Conservation (phyloP, 2,113 vertebrate genomes). For the Rhinogobius similis region DNA sequence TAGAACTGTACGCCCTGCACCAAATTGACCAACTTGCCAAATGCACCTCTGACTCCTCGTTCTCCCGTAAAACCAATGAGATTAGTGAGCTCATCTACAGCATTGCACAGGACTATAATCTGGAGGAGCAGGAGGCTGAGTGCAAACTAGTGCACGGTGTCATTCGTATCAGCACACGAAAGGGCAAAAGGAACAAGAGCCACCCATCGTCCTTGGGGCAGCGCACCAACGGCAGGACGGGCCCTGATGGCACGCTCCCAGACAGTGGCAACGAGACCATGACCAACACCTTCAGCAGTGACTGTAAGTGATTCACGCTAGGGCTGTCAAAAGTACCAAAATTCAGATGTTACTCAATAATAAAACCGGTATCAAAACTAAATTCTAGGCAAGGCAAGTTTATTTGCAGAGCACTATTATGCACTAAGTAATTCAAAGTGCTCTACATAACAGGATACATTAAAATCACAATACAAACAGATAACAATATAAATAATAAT, state of each 20-base stretch:
- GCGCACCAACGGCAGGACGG: conserved; percentile 65
- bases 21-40: conserved; percentile 98
- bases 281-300: conserved; percentile 88
- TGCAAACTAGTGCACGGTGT: conserved; percentile 94
- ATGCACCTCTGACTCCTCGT: conserved; percentile 95
- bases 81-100: conserved; percentile 98
- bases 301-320: conserved; percentile 73
- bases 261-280: conserved; percentile 94
- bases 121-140: conserved; percentile 96
- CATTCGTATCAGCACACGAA: conserved; percentile 96
- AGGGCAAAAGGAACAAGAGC: conserved; percentile 74
- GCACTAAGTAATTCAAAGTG: too few species aligned
- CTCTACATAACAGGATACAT: too few species aligned
- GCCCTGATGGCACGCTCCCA: conserved; percentile 76
- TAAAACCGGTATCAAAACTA: too few species aligned
- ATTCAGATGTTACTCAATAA: too few species aligned
- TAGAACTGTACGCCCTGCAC: conserved; percentile 95
- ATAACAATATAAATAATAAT: too few species aligned
- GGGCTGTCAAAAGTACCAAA: too few species aligned
- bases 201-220: conserved; percentile 60
- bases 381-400: too few species aligned
- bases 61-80: conserved; percentile 96
- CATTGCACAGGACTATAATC: conserved; percentile 96
- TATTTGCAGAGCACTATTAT: too few species aligned
- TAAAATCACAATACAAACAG: too few species aligned